Evolutionary conservation across 1,140 invertebrate species (phyloP).

Genomic region (Parapsyche elsis): DNA sequence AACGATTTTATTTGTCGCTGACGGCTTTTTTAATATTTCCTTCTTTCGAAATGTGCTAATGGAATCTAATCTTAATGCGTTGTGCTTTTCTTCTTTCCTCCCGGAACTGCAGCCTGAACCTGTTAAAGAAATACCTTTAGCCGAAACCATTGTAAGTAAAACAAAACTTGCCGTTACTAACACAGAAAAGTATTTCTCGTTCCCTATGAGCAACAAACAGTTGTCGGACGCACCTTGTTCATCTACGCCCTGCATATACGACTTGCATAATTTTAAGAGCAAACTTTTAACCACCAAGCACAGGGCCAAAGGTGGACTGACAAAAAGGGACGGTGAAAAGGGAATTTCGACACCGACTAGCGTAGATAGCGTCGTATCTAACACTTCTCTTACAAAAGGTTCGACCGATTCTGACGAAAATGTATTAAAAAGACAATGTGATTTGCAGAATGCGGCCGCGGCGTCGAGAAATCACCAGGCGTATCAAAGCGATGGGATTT

Average conservation of each 20-base stretch:
- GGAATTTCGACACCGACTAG: constrained; percentile 22
- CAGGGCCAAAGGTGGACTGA: neutral
- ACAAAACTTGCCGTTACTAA: constrained; percentile 45
- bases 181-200: constrained; percentile 41
- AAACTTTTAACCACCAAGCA: constrained; percentile 6
- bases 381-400: constrained; percentile 19
- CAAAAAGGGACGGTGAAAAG: constrained; percentile 1
- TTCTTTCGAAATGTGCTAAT: neutral
- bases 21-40: neutral
- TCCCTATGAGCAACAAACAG: constrained; percentile 24
- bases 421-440: constrained; percentile 41
- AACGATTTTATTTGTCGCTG: too few species aligned
- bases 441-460: constrained; percentile 24
- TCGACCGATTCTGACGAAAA: constrained; percentile 18
- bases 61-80: constrained; percentile 27
- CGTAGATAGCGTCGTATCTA: constrained; percentile 35
- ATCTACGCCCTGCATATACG: constrained; percentile 34
- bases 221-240: constrained; percentile 37
- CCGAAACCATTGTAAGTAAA: constrained; percentile 54
- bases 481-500: constrained; percentile 36
- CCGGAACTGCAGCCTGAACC: constrained; percentile 54
- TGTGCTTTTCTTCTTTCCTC: constrained; percentile 36
- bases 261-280: constrained; percentile 33
- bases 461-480: constrained; percentile 17
- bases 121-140: constrained; percentile 39